Evolutionary conservation across 2,797 vertebrate species (phyloP).

Genomic region (Pseudomugil tenellus): DNA sequence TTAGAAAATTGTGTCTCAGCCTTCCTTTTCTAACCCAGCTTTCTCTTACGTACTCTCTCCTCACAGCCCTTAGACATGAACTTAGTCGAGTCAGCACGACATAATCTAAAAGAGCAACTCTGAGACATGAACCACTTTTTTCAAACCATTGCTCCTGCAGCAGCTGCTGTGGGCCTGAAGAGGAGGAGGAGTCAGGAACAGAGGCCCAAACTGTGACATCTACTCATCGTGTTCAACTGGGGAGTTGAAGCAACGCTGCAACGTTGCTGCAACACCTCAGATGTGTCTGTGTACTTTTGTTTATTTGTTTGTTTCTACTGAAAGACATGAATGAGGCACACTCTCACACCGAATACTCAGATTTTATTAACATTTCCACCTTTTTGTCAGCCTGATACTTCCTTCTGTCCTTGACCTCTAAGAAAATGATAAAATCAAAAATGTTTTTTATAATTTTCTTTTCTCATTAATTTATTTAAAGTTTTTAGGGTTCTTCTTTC

Average conservation of each 20-base stretch:
- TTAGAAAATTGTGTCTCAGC: not conserved
- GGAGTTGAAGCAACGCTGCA: conserved; percentile 67
- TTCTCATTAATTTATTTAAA: conserved; percentile 53
- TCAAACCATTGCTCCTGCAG: conserved; percentile 66
- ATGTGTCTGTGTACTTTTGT: conserved; percentile 63
- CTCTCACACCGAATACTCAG: conserved; percentile 74
- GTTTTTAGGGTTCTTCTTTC: not conserved
- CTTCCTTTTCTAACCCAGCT: conserved; percentile 2
- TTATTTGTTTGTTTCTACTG: conserved; percentile 56
- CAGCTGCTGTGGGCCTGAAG: conserved; percentile 77
- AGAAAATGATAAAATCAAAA: conserved; percentile 62
- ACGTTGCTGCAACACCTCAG: conserved; percentile 62
- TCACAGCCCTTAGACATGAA: conserved; percentile 97
- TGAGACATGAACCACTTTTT: conserved; percentile 56
- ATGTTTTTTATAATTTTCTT: conserved; percentile 77
- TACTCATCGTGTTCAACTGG: conserved; percentile 65
- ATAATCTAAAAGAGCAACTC: conserved; percentile 82
- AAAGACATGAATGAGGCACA: conserved; percentile 54
- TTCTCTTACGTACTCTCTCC: conserved; percentile 15
- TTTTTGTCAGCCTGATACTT: conserved; percentile 54
- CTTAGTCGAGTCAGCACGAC: conserved; percentile 97
- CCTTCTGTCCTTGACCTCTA: conserved; percentile 55
- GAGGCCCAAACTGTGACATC: conserved; percentile 80
- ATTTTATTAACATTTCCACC: conserved; percentile 82
- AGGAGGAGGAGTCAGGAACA: conserved; percentile 52